These are phyloP conservation scores for Meteorus cinctellus DNA, from an alignment of 2,888 invertebrate species.

Conservation along the genomic window DNA sequence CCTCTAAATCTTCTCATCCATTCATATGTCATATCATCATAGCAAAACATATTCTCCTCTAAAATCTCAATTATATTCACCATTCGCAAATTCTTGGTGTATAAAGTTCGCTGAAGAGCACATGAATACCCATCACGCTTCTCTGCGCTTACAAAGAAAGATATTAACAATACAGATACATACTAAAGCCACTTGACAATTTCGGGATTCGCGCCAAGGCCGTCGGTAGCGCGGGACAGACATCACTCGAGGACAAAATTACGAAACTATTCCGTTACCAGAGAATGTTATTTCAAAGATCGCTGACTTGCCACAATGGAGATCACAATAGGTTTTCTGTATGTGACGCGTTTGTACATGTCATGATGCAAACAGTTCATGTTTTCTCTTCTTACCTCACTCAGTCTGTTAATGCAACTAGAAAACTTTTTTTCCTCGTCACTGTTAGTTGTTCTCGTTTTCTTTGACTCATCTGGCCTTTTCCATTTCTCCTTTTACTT, in stretches of 20 bases:
- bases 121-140: neutral
- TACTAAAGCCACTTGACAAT: constrained; percentile 47
- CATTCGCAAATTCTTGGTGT: neutral
- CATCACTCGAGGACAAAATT: constrained; percentile 11
- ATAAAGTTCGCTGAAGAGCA: neutral
- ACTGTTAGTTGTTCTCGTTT: neutral
- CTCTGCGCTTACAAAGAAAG: constrained; percentile 8
- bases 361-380: neutral
- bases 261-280: constrained; percentile 11
- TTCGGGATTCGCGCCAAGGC: constrained; percentile 45
- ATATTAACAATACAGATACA: neutral
- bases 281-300: constrained; percentile 1
- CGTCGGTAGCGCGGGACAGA: constrained; percentile 12
- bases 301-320: neutral
- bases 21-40: no score
- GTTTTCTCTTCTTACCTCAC: neutral
- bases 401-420: neutral
- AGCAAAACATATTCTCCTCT: neutral
- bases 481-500: neutral
- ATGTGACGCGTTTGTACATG: neutral
- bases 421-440: neutral
- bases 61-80: neutral
- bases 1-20: no score
- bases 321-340: neutral
- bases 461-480: neutral